These are phyloP conservation scores for Puma concolor DNA, from an alignment of 2,113 vertebrate genomes.

Conservation along the genomic window DNA sequence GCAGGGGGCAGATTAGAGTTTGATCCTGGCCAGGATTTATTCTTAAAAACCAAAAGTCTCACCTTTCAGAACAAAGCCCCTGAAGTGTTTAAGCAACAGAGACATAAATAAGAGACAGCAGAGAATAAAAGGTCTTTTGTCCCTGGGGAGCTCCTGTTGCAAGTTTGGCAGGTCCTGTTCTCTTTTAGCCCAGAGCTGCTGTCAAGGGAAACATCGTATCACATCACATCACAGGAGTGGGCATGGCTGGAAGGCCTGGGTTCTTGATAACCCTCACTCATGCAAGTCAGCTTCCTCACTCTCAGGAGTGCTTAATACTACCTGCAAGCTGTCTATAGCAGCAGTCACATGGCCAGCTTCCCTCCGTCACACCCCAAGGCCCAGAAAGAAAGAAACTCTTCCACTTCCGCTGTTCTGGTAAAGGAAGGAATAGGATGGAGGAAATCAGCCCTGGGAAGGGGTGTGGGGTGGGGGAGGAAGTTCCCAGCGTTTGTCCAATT, in stretches of 20 bases:
- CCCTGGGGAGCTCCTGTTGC: neutral
- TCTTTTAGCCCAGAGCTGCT: conserved; percentile 61
- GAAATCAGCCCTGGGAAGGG: neutral
- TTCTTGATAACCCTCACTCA: neutral
- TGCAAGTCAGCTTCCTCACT: neutral
- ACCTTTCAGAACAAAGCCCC: conserved; percentile 63
- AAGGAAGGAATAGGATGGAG: neutral
- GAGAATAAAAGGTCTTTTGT: conserved; percentile 55
- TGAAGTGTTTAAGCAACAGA: conserved; percentile 62
- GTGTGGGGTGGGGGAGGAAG: neutral
- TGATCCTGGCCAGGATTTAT: conserved; percentile 44
- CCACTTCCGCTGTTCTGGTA: neutral
- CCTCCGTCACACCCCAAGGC: neutral
- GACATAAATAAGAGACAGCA: conserved; percentile 46
- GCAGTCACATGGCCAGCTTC: neutral
- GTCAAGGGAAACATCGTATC: conserved; percentile 45
- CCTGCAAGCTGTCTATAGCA: neutral
- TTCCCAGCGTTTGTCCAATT: conserved; percentile 25
- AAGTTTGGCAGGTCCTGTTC: conserved; percentile 45
- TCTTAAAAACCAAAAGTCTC: conserved; percentile 66
- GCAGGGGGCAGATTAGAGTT: conserved; percentile 36
- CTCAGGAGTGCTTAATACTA: neutral
- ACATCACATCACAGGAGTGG: conserved; percentile 37
- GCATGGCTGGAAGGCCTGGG: neutral
- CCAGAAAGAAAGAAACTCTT: conserved; percentile 28